phyloP scores from a whole-genome alignment of 2,888 invertebrate species.

The Achlya flavicornis region DNA sequence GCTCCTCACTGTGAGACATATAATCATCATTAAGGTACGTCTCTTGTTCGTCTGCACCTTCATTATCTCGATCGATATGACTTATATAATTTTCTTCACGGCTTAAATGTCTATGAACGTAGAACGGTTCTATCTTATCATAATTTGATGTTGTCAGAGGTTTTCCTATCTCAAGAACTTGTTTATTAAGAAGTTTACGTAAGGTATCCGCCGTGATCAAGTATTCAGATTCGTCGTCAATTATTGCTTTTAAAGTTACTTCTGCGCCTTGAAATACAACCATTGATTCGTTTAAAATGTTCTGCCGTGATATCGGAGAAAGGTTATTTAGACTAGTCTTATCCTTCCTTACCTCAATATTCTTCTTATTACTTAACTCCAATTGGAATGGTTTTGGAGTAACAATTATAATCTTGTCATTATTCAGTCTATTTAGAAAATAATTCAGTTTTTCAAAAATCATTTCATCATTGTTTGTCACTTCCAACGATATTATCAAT shows the following conservation, averaged over 20 bases:
- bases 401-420: neutral
- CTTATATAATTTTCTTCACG: neutral
- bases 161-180: conserved; percentile 13
- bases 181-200: conserved; percentile 14
- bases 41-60: neutral
- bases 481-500: neutral
- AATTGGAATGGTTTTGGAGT: neutral
- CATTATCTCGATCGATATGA: neutral
- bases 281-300: conserved; percentile 9
- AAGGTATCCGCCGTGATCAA: conserved; percentile 15
- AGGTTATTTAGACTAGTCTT: conserved; percentile 12
- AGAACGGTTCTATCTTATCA: conserved; percentile 16
- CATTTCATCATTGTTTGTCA: neutral
- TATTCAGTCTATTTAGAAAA: neutral
- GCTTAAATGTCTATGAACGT: conserved; percentile 11
- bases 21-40: neutral
- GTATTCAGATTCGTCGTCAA: conserved; percentile 11
- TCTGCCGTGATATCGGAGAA: conserved; percentile 10
- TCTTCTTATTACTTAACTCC: neutral
- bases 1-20: neutral
- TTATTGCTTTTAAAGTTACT: conserved; percentile 10
- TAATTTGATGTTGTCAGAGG: conserved; percentile 11
- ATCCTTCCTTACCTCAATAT: conserved; percentile 2
- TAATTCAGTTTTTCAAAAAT: neutral
- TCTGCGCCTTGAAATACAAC: conserved; percentile 16